Evolutionary conservation across 1,140 invertebrate genomes (phyloP).

Genomic region (Trichogramma pretiosum): DNA sequence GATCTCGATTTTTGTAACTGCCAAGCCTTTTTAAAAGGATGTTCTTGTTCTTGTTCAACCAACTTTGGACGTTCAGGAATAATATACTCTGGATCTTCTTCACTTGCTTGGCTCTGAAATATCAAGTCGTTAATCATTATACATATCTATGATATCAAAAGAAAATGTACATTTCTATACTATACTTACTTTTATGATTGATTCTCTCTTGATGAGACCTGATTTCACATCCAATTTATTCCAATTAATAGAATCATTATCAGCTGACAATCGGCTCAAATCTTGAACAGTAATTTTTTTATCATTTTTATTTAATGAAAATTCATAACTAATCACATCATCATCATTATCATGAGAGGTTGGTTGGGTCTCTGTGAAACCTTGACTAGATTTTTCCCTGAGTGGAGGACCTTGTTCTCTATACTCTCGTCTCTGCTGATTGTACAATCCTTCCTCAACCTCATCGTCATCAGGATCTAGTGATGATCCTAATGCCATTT

Average conservation of each 20-base stretch:
- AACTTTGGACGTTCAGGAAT: conserved; percentile 41
- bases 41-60: conserved; percentile 40
- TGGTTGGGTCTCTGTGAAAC: conserved; percentile 24
- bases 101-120: conserved; percentile 38
- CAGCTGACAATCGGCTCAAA: conserved; percentile 28
- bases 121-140: neutral
- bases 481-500: conserved; percentile 34
- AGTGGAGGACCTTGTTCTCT: conserved; percentile 23
- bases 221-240: conserved; percentile 26
- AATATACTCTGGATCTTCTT: conserved; percentile 42
- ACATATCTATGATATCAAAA: neutral
- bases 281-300: conserved; percentile 36
- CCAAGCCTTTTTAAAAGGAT: conserved; percentile 44
- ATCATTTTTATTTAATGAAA: conserved; percentile 30
- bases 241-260: conserved; percentile 23
- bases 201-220: conserved; percentile 40
- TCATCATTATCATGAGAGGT: conserved; percentile 33
- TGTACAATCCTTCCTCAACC: conserved; percentile 30
- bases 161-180: neutral
- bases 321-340: conserved; percentile 24
- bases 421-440: conserved; percentile 22
- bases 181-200: conserved; percentile 31
- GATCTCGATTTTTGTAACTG: conserved; percentile 42
- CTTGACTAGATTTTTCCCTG: conserved; percentile 23
- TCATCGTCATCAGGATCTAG: conserved; percentile 37